Evolutionary conservation across 2,113 vertebrate species (phyloP), one percentile per base, ranked within the genome.

Genomic region (Pseudorectes ferrugineus): DNA sequence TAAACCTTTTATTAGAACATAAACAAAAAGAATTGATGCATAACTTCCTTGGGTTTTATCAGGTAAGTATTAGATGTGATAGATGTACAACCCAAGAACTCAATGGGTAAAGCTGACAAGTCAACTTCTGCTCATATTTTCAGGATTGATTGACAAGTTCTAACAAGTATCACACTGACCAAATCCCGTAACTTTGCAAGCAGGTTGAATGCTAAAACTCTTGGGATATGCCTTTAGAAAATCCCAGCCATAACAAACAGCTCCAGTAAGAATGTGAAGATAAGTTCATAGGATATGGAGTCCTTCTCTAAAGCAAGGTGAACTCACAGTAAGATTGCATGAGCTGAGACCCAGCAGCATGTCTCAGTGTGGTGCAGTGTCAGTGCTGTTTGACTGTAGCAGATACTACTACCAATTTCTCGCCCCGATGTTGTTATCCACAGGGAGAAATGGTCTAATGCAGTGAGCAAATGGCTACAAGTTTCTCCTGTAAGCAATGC

Each of bases 401-500:
- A 31, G 28, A 2, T 68, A 1, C 4, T 38, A 3, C 14, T 35
- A 21, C 36, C 49, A 26, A 0, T 77, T 89, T 87, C 59, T 81
- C 3, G 0, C 33, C 19, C 36, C 3, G 2, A 1, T 17, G 9
- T 25, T 59, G 45, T 46, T 36, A 49, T 58, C 46, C 55, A 4
- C 0, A 1, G 26, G 36, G 25, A 71, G 31, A 26, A 55, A 29
- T 3, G 16, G 14, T 43, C 78, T 72, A 54, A 42, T 24, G 40
- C 61, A 35, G 9, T n/a, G n/a, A 71, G 31, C 43, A 75, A 36
- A 68, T n/a, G 48, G 31, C 59, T 76, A 3, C 9, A 42, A 12
- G 29, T 33, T 84, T 74, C 40, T 66, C 5, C 61, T 58, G 1
- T 43, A 54, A 82, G 29, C 24, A 62, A 1, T 68, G 48, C 70